phyloP scores from a whole-genome alignment of 2,888 invertebrate genomes.

The Drosophila sordidula region DNA sequence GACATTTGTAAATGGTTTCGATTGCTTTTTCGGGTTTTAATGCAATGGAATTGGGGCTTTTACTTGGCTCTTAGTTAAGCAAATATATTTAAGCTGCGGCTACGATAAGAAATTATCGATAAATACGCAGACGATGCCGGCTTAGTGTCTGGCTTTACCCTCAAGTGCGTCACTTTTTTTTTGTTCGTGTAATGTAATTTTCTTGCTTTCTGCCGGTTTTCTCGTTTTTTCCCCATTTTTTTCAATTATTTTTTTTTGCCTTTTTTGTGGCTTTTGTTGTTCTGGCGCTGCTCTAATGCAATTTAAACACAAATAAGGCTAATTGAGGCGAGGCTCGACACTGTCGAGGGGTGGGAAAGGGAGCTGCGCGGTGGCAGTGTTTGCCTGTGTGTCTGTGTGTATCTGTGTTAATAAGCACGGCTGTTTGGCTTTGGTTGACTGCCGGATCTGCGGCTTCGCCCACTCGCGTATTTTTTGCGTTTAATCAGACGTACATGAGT shows the following conservation, averaged over 20 bases:
- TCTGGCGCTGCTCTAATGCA: conserved; percentile 55
- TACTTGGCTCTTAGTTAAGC: conserved; percentile 43
- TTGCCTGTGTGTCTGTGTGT: conserved; percentile 29
- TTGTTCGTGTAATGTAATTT: conserved; percentile 31
- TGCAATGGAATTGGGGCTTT: conserved; percentile 5
- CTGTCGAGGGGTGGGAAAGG: conserved; percentile 1
- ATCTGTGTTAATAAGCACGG: conserved; percentile 68
- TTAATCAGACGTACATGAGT: conserved; percentile 71
- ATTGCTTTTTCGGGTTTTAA: conserved; percentile 29
- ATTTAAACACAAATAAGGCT: conserved; percentile 77
- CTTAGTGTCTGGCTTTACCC: conserved; percentile 57
- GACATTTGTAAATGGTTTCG: conserved; percentile 61
- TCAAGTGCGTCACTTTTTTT: conserved; percentile 51
- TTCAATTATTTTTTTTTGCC: conserved; percentile 18
- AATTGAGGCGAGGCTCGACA: conserved; percentile 58
- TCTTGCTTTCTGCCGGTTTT: conserved; percentile 2
- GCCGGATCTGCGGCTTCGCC: conserved; percentile 44
- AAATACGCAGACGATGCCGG: conserved; percentile 60
- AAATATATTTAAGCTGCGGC: conserved; percentile 59
- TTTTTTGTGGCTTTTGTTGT: conserved; percentile 40
- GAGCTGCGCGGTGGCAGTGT: conserved; percentile 6
- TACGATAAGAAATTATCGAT: conserved; percentile 68
- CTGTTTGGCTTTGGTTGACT: conserved; percentile 72
- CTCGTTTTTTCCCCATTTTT: neutral
- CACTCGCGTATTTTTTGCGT: conserved; percentile 58